Evolutionary conservation across 1,140 invertebrate species (phyloP), one percentile per base, ranked within the genome.

Genomic region (Ips nitidus): DNA sequence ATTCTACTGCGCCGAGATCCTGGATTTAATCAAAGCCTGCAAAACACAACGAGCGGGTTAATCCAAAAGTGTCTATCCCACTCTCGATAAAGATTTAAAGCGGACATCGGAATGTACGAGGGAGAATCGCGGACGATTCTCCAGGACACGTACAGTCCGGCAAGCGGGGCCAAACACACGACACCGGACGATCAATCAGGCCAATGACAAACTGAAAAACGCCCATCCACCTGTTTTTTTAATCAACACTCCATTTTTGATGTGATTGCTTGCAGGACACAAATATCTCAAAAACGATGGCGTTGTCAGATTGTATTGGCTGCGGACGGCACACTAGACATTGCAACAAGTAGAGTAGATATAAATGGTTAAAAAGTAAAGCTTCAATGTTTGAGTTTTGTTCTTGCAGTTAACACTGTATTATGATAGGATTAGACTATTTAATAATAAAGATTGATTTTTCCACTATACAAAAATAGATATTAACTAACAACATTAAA

Each of bases 121-220:
- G 45, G 59, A 61, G 55, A 56, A 43, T 59, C 36, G 4, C 22
- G 4, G 41, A 50, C 55, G 38, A 36, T 67, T 59, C 42, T 52
- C 22, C 38, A 61, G 39, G 36, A 47, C 47, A 69, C 59, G 52
- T 52, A 36, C 61, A 50, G 40, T 55, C n/a, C 45, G 66, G 53
- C 60, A 71, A 72, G 70, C 70, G 62, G 72, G 68, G 68, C 72
- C 74, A 72, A 76, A 73, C 69, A 73, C 52, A 73, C 75, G 75
- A 71, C 67, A 68, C 72, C 59, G 69, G 69, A 75, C 73, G 72
- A 45, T 72, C 62, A 70, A 70, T 63, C 61, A 62, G 56, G 53
- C 52, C 42, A 22, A 50, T 52, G 41, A 42, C 56, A 63, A 63
- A 63, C 40, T 58, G 36, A 61, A 58, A 39, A 37, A 45, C 40